These are phyloP conservation scores for Drosophila azteca DNA, from an alignment of 1,140 invertebrate genomes.

Conservation along the genomic window DNA sequence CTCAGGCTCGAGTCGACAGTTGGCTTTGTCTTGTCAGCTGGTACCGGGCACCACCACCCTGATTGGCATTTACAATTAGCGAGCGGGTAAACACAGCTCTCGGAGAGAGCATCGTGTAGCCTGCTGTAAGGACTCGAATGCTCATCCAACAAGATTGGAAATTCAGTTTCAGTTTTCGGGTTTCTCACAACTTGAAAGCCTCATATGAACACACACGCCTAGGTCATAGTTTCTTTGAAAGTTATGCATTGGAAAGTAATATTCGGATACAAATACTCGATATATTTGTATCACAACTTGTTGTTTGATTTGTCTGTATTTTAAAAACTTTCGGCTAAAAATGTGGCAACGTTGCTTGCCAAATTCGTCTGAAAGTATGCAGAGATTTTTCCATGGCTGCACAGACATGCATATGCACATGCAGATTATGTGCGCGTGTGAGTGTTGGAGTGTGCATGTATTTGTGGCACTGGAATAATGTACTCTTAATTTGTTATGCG, in stretches of 20 bases:
- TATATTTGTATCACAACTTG: no score
- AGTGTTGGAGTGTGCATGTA: conserved; percentile 9
- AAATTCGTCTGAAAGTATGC: conserved; percentile 42
- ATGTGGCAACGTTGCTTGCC: no score
- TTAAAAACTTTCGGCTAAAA: no score
- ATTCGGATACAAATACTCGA: no score
- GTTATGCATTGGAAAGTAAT: no score
- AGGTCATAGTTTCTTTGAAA: no score
- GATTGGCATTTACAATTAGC: conserved; percentile 83
- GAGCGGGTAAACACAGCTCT: conserved; percentile 67
- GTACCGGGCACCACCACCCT: conserved; percentile 47
- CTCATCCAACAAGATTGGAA: no score
- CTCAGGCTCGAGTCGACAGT: conserved; percentile 23
- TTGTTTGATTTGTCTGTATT: no score
- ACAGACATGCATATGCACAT: not conserved
- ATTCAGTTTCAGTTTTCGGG: no score
- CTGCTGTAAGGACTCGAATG: conserved; percentile 18
- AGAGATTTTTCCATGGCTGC: conserved; percentile 6
- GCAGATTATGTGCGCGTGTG: not conserved
- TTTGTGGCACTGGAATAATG: conserved; percentile 68
- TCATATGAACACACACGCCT: no score
- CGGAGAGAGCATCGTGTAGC: conserved; percentile 21
- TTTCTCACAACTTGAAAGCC: no score
- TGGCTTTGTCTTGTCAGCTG: conserved; percentile 48
- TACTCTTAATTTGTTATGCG: conserved; percentile 76